Base-by-base conservation (phyloP, 1,140 invertebrate genomes). In the Drosophila setifemur region DNA sequence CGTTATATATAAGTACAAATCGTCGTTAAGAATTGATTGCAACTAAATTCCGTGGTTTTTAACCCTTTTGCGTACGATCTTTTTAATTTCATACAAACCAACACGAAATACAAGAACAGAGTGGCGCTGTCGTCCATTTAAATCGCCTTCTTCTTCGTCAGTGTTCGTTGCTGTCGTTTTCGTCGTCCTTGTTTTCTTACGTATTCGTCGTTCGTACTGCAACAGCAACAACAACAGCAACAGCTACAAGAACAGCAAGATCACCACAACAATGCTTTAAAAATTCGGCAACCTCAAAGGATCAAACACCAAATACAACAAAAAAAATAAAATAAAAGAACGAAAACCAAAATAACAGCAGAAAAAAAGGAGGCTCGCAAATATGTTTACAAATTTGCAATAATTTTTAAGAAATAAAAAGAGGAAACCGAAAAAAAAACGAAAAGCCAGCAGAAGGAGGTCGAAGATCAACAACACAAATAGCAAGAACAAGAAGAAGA, bases 121-220 rank as follows among this genome's bases (percentile, higher is more conserved):
- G 61, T 47, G 63, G 63, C 63, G 39, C 45, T 52, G 26, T 53
- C 69, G 48, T 63, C 48, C 44, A 47, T 53, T 53, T 48, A 25
- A 43, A 47, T 58, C 53, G 57, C 25, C 54, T 33, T 57, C 47
- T 44, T 58, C 68, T 60, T 55, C 18, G 44, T 70, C 57, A 52
- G 26, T 33, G 68, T 73, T 54, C 43, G 40, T 35, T 37, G 43
- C 31, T 52, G 53, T 64, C 50, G 64, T 71, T 58, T 45, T 67
- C 68, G 55, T 81, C 64, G 73, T 81, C 52, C 66, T 82, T 79
- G 64, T 54, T 54, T 67, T 66, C 44, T 61, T 63, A 71, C 55
- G 54, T 72, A 18, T 29, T 69, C 42, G 40, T 57, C 48, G 42
- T 14, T 53, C 53, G 52, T 79, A 53, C 39, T 52, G 69, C 50